phyloP scores from a whole-genome alignment of 2,888 invertebrate genomes.

The Napeogenes inachia region DNA sequence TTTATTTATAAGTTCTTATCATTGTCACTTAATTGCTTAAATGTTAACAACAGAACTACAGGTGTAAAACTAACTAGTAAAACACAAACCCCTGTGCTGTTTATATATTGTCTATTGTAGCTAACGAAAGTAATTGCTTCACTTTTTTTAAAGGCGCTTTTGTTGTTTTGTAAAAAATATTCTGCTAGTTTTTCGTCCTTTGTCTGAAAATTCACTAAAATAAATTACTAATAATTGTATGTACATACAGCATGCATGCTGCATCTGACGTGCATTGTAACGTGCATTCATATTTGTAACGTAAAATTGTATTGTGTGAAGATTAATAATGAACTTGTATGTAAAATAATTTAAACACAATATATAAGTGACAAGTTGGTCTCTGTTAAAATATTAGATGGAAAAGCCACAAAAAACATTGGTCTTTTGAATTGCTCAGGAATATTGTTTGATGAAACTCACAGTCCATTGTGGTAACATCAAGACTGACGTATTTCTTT shows the following conservation, averaged over 20 bases:
- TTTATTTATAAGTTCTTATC: no score
- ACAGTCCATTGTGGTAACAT: constrained; percentile 14
- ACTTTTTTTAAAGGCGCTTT: constrained; percentile 38
- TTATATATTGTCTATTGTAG: constrained; percentile 20
- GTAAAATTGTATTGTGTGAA: no score
- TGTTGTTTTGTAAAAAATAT: constrained; percentile 4
- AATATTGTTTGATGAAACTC: constrained; percentile 32
- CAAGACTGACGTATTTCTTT: constrained; percentile 19
- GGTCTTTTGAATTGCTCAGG: neutral
- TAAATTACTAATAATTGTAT: neutral
- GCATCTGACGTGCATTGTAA: no score
- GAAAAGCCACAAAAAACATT: neutral
- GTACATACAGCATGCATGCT: no score
- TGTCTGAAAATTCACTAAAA: neutral
- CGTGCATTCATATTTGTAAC: no score
- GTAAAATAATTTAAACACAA: no score
- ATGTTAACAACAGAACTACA: no score
- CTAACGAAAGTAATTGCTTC: constrained; percentile 38
- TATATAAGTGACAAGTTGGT: no score
- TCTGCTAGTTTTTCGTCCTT: neutral
- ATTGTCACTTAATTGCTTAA: no score
- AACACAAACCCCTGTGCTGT: neutral
- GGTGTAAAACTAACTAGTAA: neutral
- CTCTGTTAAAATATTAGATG: no score
- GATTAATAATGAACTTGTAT: neutral